phyloP scores from a whole-genome alignment of 2,113 vertebrate species.

The Lampris megalopsis region DNA sequence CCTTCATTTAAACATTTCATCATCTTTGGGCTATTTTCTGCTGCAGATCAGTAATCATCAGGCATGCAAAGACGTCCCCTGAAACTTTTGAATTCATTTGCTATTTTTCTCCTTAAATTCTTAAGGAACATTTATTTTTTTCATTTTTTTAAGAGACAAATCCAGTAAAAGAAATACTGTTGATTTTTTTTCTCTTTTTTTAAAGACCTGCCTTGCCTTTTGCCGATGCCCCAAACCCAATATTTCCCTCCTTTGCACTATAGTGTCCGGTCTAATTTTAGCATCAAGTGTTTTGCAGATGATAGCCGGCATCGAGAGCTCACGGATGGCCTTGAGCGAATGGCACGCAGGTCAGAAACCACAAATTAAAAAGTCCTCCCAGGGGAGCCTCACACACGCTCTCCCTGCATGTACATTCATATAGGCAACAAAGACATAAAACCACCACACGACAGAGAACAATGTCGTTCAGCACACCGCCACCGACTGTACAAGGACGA shows the following conservation, averaged over 20 bases:
- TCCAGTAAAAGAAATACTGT: conserved; percentile 19
- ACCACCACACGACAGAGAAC: conserved; percentile 50
- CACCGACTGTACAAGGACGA: conserved; percentile 51
- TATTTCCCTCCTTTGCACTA: conserved; percentile 41
- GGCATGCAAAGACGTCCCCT: background rate
- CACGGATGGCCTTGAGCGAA: conserved; percentile 73
- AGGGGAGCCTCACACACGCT: conserved; percentile 56
- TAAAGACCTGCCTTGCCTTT: conserved; percentile 30
- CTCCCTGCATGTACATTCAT: conserved; percentile 61
- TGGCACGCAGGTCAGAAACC: conserved; percentile 74
- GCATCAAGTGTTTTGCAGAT: conserved; percentile 70
- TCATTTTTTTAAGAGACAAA: background rate
- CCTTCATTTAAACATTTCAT: background rate
- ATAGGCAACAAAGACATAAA: conserved; percentile 70
- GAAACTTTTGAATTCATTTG: conserved; percentile 20
- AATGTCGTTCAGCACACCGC: conserved; percentile 55
- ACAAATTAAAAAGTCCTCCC: conserved; percentile 78
- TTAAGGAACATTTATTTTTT: background rate
- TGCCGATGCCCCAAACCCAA: conserved; percentile 26
- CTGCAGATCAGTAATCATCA: conserved; percentile 1
- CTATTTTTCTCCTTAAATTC: background rate
- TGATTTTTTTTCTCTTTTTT: conserved; percentile 61
- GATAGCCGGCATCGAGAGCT: conserved; percentile 64
- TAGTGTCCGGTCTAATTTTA: conserved; percentile 72
- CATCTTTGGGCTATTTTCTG: conserved; percentile 25